Evolutionary conservation across 2,113 vertebrate genomes (phyloP), one percentile per base, ranked within the genome.

Genomic region (Eptatretus burgeri): DNA sequence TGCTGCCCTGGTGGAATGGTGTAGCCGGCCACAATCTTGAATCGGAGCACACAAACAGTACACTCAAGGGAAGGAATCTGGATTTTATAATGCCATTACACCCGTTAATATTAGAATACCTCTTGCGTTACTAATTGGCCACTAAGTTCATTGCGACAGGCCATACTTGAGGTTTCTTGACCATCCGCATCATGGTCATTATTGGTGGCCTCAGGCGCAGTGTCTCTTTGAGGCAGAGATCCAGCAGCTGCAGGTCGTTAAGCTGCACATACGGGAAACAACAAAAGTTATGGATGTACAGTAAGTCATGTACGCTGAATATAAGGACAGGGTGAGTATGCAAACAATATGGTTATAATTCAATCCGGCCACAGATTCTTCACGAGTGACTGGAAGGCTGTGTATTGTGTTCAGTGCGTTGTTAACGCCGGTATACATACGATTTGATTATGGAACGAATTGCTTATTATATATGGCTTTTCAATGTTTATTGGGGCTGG

Each of bases 121-220:
- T 60, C 18, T 8, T 60, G 53, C 5, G 8, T 20, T 19, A 12
- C 10, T 11, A 51, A 62, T 67, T 63, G 17, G 64, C 11, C 65
- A 9, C 27, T 41, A 2, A 2, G 27, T 41, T 41, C 27, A 41
- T 7, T 41, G 27, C 12, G 19, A 60, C n/a, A 60, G 12, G 56
- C 56, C 74, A 66, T 51, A 88, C 91, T 74, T 86, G 87, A 51
- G 79, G 79, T n/a, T 84, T 80, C 72, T 56, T 81, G 63, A 79
- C 85, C 85, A 98, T 79, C 69, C 91, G 84, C 88, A 98, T 98
- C 78, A 98, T 93, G 50, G 89, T 96, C 89, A 98, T 94, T 69
- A 98, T 85, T 11, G 91, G 91, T 9, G 91, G 89, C 49, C 88
- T 77, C 41, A 98, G 81, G 68, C 91, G 76, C 62, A 98, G 73